Evolutionary conservation across 2,113 vertebrate genomes (phyloP).

Genomic region (Tragelaphus buxtoni): DNA sequence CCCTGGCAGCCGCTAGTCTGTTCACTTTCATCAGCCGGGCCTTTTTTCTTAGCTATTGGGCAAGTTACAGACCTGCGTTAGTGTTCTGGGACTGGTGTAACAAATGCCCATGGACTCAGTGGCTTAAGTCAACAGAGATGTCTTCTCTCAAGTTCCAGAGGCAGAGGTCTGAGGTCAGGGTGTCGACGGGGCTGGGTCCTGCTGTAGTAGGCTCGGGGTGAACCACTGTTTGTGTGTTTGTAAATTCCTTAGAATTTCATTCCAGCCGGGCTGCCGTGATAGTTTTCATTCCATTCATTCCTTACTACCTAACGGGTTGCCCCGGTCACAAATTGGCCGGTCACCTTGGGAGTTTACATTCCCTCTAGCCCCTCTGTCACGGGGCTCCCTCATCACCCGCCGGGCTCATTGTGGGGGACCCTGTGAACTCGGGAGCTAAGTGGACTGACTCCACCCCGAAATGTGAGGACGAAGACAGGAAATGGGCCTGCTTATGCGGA

Average conservation of each 20-base stretch:
- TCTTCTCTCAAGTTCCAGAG: not conserved
- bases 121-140: not conserved
- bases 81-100: not conserved
- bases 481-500: not conserved
- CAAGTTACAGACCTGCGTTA: fast-evolving
- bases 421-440: not conserved
- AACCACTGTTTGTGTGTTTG: not conserved
- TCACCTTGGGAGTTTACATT: not conserved
- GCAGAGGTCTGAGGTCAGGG: not conserved
- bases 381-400: not conserved
- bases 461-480: not conserved
- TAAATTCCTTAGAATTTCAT: not conserved
- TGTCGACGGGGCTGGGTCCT: not conserved
- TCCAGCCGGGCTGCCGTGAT: not conserved
- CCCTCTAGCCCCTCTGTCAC: not conserved
- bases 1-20: not conserved
- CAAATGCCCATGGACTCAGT: not conserved
- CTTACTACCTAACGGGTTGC: not conserved
- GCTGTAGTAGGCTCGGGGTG: no score
- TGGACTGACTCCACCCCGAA: not conserved
- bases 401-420: not conserved
- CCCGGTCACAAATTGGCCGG: not conserved
- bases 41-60: not conserved
- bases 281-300: not conserved
- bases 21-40: no score